Base-by-base conservation (phyloP, 2,113 vertebrate genomes). In the Lampris incognitus region DNA sequence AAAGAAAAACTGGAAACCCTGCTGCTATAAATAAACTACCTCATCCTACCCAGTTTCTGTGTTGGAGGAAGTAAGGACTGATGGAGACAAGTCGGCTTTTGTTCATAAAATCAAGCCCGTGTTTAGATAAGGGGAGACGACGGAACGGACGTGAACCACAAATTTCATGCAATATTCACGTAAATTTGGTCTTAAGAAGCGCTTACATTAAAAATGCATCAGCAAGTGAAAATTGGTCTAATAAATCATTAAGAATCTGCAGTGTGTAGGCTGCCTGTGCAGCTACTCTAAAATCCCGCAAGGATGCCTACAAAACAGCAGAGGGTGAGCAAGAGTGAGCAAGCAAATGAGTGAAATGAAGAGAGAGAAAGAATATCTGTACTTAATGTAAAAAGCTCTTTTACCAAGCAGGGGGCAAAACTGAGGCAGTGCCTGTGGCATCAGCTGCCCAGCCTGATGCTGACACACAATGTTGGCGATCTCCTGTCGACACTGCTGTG, bases 391-490 rank as follows among this genome's bases (percentile, higher is more conserved):
- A 44, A 8, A 8, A 1, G 1, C 1, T 64, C 5, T 62, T 82
- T 88, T 86, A 99, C 98, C 97, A 0, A 94, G 93, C 79, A 96
- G 95, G 37, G 95, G 96, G 90, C 98, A 99, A 89, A 95, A 95
- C 83, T 97, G 96, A 68, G 97, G 97, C 62, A 99, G 94, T 0
- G 90, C 74, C 66, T 91, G 90, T 9, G 97, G 97, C 96, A 99
- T 98, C 72, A 99, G 96, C 83, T 87, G 94, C 63, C 97, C 96
- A 0, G 95, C 95, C 87, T 96, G 96, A 91, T 99, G 98, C 88
- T 96, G 94, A 88, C 97, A 99, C 77, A 99, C 96, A 9, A 98
- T 95, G 1, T 97, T 96, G 91, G 95, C 96, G 0, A 99, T 97
- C 94, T 99, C 97, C 92, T 97, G 97, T 70, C 96, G 94, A 87